These are phyloP conservation scores for Charina bottae DNA, from an alignment of 2,113 vertebrate species.

Conservation along the genomic window DNA sequence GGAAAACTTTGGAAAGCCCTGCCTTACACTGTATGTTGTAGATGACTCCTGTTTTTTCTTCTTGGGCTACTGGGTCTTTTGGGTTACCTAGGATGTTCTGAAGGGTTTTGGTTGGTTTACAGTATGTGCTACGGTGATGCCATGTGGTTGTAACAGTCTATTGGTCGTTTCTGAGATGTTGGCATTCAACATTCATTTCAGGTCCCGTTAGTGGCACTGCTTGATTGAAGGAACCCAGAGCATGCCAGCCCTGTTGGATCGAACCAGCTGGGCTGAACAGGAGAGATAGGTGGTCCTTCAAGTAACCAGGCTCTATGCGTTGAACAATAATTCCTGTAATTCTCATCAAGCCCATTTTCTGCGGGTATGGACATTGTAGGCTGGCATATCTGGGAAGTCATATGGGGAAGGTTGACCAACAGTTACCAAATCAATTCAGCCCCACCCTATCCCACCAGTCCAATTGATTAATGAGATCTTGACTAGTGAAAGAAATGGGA, in stretches of 20 bases:
- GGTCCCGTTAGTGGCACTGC: background rate
- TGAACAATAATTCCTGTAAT: background rate
- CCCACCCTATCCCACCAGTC: background rate
- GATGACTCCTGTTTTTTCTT: too few relatives aligned
- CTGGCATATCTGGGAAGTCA: background rate
- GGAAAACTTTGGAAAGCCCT: too few relatives aligned
- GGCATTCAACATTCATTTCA: too few relatives aligned
- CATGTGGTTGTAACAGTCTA: too few relatives aligned
- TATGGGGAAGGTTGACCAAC: background rate
- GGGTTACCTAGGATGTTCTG: too few relatives aligned
- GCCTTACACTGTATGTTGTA: too few relatives aligned
- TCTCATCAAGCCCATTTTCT: background rate
- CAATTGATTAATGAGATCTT: background rate
- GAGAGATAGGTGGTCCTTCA: background rate
- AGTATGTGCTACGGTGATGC: too few relatives aligned
- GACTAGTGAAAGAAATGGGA: background rate
- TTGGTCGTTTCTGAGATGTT: too few relatives aligned
- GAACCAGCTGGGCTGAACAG: background rate
- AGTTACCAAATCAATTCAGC: background rate
- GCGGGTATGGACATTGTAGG: background rate
- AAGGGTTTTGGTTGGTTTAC: too few relatives aligned
- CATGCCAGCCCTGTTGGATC: background rate
- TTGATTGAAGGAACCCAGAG: background rate
- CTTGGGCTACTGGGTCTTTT: too few relatives aligned
- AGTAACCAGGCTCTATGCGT: background rate